Conservation (phyloP, 2,797 vertebrate genomes). For the Loriculus beryllinus region DNA sequence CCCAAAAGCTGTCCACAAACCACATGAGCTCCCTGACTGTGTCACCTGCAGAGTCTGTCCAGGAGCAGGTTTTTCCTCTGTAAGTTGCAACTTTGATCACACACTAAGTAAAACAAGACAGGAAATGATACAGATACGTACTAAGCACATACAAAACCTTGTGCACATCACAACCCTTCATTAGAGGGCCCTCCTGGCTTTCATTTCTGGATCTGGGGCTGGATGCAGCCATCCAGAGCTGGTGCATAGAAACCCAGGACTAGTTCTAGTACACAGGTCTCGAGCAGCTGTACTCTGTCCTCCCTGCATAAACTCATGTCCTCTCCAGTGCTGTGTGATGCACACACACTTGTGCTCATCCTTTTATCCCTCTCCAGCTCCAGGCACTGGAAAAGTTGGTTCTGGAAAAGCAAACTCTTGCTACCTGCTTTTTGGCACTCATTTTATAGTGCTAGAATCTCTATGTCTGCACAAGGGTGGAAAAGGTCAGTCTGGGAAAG, state of each 20-base stretch:
- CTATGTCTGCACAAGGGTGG: rapidly evolving
- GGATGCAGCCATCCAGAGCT: neutral
- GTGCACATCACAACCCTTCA: rapidly evolving
- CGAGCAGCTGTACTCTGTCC: neutral
- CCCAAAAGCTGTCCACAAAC: neutral
- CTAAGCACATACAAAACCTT: rapidly evolving
- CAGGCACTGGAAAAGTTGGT: neutral
- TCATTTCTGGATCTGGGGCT: neutral
- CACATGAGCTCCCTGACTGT: rapidly evolving
- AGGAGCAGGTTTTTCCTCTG: neutral
- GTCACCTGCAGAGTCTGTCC: neutral
- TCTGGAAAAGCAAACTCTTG: neutral
- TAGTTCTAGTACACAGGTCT: neutral
- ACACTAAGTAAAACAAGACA: neutral
- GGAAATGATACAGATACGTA: rapidly evolving
- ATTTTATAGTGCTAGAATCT: rapidly evolving
- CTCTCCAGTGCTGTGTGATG: neutral
- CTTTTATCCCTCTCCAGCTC: neutral
- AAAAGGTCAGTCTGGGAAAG: neutral
- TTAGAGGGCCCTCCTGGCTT: neutral
- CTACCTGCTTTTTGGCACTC: neutral
- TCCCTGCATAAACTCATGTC: rapidly evolving
- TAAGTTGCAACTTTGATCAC: neutral
- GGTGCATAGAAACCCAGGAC: neutral
- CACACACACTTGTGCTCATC: rapidly evolving